Conservation (phyloP, 2,888 invertebrate species). For the Rhyacophila evoluta region DNA sequence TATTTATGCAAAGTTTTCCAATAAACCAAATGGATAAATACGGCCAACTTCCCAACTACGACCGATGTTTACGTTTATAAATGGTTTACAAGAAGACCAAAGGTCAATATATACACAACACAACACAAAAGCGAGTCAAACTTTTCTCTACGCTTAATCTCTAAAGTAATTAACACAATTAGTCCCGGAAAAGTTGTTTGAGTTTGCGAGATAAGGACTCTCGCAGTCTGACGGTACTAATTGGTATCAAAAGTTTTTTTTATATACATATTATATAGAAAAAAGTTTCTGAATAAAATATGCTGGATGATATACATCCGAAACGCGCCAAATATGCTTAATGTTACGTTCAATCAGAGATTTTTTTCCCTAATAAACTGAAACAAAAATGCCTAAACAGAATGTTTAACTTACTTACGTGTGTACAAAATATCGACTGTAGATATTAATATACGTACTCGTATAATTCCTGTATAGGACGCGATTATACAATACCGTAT, state of each 20-base stretch:
- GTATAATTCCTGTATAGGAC: no score
- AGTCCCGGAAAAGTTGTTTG: slow-evolving; percentile 1
- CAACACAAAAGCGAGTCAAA: neutral
- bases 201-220: slow-evolving; percentile 9
- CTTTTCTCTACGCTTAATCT: slow-evolving; percentile 2
- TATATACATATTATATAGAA: neutral
- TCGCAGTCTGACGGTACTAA: neutral
- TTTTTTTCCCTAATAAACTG: no score
- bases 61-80: slow-evolving; percentile 9
- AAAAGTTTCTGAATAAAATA: neutral
- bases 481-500: no score
- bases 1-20: slow-evolving; percentile 12
- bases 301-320: neutral
- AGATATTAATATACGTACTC: no score
- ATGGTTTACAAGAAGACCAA: slow-evolving; percentile 1
- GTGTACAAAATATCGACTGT: no score
- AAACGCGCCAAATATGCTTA: neutral
- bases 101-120: slow-evolving; percentile 10
- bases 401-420: no score
- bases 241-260: neutral
- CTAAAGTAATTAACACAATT: slow-evolving; percentile 12
- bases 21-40: slow-evolving; percentile 24
- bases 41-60: neutral
- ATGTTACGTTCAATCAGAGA: no score
- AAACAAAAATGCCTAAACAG: no score